phyloP scores from a whole-genome alignment of 2,888 invertebrate species.

The Tetrapedia diversipes region DNA sequence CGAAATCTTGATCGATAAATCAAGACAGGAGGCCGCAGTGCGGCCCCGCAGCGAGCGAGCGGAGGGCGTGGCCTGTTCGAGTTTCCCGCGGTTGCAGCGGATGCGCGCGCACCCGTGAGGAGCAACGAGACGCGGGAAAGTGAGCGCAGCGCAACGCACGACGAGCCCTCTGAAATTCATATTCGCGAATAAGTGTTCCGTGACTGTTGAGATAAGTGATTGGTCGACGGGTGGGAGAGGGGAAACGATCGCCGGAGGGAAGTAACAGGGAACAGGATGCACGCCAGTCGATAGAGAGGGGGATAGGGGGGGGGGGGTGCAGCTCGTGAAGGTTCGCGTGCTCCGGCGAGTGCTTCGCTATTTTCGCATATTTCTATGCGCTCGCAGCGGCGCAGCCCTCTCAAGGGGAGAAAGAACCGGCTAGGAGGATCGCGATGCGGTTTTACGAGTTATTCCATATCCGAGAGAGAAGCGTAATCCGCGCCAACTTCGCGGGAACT shows the following conservation, averaged over 20 bases:
- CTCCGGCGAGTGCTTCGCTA: conserved; percentile 39
- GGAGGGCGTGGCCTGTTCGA: conserved; percentile 59
- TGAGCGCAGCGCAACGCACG: conserved; percentile 1
- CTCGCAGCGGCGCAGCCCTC: conserved; percentile 5
- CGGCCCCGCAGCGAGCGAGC: no score
- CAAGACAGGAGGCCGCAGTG: conserved; percentile 10
- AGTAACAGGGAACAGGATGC: conserved; percentile 14
- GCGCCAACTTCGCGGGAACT: conserved; percentile 61
- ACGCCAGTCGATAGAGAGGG: no score
- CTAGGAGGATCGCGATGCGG: conserved; percentile 51
- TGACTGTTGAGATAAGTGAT: conserved; percentile 66
- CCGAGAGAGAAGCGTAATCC: conserved; percentile 60
- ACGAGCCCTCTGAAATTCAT: conserved; percentile 59
- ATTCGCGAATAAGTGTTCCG: conserved; percentile 62
- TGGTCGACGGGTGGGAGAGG: conserved; percentile 39
- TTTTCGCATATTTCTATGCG: conserved; percentile 66
- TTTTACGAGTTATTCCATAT: conserved; percentile 67
- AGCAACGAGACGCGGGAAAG: conserved; percentile 22
- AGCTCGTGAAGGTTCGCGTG: conserved; percentile 40
- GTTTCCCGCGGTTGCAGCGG: conserved; percentile 46
- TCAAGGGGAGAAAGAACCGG: conserved; percentile 14
- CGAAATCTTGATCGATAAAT: conserved; percentile 60
- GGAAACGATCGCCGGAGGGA: conserved; percentile 2
- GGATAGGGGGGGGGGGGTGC: not conserved
- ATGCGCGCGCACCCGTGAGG: not conserved